These are phyloP conservation scores for Chaenodraco wilsoni DNA, from an alignment of 2,797 vertebrate species.

Conservation along the genomic window DNA sequence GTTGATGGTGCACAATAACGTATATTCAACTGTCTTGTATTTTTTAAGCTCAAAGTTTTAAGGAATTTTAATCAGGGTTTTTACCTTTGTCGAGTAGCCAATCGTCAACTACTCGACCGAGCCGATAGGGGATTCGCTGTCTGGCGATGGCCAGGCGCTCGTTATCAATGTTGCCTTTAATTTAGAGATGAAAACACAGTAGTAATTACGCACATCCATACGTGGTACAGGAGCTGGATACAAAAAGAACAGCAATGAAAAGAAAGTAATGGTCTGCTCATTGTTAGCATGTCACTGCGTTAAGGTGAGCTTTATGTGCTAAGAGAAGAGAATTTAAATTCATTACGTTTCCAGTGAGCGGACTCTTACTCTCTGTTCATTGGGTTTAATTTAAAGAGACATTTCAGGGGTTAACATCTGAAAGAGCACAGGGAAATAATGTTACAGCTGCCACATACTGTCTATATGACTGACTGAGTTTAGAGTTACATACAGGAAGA, in stretches of 20 bases:
- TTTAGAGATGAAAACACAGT: conserved; percentile 88
- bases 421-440: conserved; percentile 99
- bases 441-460: conserved; percentile 99
- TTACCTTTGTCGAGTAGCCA: conserved; percentile 99
- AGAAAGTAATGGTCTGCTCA: conserved; percentile 85
- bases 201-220: conserved; percentile 87
- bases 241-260: conserved; percentile 86
- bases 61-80: conserved; percentile 99
- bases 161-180: conserved; percentile 99
- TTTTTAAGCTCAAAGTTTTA: conserved; percentile 86
- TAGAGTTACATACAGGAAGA: conserved; percentile 96
- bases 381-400: conserved; percentile 98
- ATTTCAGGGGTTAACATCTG: conserved; percentile 99
- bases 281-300: conserved; percentile 70
- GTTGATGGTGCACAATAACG: conserved; percentile 97
- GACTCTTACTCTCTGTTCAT: conserved; percentile 86
- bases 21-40: conserved; percentile 93
- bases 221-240: conserved; percentile 85
- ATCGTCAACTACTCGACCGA: conserved; percentile 99
- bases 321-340: conserved; percentile 66
- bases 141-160: conserved; percentile 99
- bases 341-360: conserved; percentile 75
- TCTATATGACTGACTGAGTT: conserved; percentile 88
- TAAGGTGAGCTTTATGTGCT: conserved; percentile 55
- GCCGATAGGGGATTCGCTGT: conserved; percentile 99